Conservation (phyloP, 2,888 invertebrate genomes). For the Ectemnius cavifrons region DNA sequence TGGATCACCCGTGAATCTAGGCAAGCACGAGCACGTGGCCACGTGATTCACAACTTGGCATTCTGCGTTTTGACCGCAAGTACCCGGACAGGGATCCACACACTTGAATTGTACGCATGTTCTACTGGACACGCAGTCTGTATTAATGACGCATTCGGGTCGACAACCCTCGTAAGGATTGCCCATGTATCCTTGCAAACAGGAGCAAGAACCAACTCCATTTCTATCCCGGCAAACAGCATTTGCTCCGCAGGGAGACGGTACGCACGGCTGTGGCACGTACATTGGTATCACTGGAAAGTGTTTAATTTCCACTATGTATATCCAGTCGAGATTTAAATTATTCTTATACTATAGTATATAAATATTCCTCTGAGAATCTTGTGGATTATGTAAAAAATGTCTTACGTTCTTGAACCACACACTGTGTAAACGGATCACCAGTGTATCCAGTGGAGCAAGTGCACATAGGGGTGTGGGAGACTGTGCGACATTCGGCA, state of each 20-base stretch:
- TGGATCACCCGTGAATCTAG: conserved; percentile 86
- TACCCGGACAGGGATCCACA: conserved; percentile 83
- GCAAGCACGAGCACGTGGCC: conserved; percentile 81
- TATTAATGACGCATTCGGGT: conserved; percentile 77
- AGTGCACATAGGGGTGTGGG: conserved; percentile 84
- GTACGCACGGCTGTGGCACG: conserved; percentile 81
- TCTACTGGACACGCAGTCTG: conserved; percentile 76
- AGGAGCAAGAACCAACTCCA: conserved; percentile 80
- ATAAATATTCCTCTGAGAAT: too few species aligned
- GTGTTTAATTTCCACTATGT: not conserved
- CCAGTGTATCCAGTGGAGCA: conserved; percentile 83
- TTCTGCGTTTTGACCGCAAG: conserved; percentile 86
- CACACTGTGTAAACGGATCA: conserved; percentile 80
- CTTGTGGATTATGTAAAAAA: too few species aligned
- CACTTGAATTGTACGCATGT: conserved; percentile 79
- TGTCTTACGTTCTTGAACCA: conserved; percentile 38
- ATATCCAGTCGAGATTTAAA: not conserved
- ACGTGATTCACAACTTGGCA: conserved; percentile 86
- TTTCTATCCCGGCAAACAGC: conserved; percentile 79
- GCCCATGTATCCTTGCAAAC: conserved; percentile 82
- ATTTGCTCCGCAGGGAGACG: conserved; percentile 86
- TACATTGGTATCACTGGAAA: conserved; percentile 46
- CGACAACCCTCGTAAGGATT: conserved; percentile 79
- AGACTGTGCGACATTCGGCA: conserved; percentile 81
- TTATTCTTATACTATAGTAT: not conserved